phyloP scores from a whole-genome alignment of 2,797 vertebrate species.

The Cheirogaleus major region DNA sequence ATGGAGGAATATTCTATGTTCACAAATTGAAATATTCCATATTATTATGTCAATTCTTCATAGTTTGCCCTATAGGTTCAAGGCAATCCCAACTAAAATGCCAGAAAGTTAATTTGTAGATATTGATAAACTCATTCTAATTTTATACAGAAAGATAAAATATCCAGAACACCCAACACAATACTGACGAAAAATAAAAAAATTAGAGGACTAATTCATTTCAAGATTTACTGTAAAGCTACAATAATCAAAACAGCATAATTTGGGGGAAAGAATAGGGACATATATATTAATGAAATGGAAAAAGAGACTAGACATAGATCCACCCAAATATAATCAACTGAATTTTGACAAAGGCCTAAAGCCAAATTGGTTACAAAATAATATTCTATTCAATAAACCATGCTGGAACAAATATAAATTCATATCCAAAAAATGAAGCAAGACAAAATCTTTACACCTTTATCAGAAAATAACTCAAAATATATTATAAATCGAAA shows the following conservation, averaged over 20 bases:
- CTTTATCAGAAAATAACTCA: not conserved
- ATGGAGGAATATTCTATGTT: not conserved
- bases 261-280: not conserved
- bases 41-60: not conserved
- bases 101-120: not conserved
- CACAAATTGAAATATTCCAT: not conserved
- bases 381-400: not conserved
- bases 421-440: not conserved
- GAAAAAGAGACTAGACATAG: not conserved
- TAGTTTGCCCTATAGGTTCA: not conserved
- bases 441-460: not conserved
- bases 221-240: not conserved
- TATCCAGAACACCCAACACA: not conserved
- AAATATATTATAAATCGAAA: not conserved
- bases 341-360: not conserved
- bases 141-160: not conserved
- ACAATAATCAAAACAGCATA: not conserved
- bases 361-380: not conserved
- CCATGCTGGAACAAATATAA: not conserved
- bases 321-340: not conserved
- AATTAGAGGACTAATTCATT: not conserved
- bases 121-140: not conserved
- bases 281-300: not conserved
- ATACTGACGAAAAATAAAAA: not conserved
- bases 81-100: not conserved